Evolutionary conservation across 2,797 vertebrate genomes (phyloP).

Genomic region (Anguilla megastoma): DNA sequence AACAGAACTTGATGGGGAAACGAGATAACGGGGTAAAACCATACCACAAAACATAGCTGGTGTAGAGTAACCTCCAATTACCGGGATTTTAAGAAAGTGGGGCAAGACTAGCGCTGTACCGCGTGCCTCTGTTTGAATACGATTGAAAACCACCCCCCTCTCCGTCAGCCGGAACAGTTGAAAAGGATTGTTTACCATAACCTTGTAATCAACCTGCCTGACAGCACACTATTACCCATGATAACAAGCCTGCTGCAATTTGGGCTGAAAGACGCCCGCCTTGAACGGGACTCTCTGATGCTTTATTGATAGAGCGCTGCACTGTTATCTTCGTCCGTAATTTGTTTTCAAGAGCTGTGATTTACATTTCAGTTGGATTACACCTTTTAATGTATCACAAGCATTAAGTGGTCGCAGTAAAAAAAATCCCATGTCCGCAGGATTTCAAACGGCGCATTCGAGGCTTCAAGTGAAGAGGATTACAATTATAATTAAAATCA

Average conservation of each 20-base stretch:
- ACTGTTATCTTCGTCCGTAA: conserved; percentile 84
- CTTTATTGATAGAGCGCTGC: conserved; percentile 71
- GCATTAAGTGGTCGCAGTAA: conserved; percentile 75
- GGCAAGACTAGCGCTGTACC: conserved; percentile 43
- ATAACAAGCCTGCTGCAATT: conserved; percentile 81
- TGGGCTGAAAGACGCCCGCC: conserved; percentile 71
- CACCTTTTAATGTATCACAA: conserved; percentile 84
- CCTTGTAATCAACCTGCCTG: conserved; percentile 83
- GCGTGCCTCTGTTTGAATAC: conserved; percentile 69
- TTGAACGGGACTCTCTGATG: conserved; percentile 67
- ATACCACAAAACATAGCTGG: conserved; percentile 48
- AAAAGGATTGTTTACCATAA: conserved; percentile 82
- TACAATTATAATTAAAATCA: conserved; percentile 92
- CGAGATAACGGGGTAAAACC: conserved; percentile 51
- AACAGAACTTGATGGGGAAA: conserved; percentile 55
- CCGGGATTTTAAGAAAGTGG: conserved; percentile 57
- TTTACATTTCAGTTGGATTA: conserved; percentile 96
- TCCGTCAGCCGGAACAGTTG: conserved; percentile 58
- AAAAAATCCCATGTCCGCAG: conserved; percentile 69
- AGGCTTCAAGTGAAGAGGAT: conserved; percentile 83
- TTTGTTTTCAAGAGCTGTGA: conserved; percentile 91
- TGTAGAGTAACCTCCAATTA: conserved; percentile 65
- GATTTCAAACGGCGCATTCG: conserved; percentile 82
- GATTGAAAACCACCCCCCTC: conserved; percentile 73
- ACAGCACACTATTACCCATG: conserved; percentile 80